phyloP scores from a whole-genome alignment of 1,140 invertebrate species.

The Ostrea edulis region DNA sequence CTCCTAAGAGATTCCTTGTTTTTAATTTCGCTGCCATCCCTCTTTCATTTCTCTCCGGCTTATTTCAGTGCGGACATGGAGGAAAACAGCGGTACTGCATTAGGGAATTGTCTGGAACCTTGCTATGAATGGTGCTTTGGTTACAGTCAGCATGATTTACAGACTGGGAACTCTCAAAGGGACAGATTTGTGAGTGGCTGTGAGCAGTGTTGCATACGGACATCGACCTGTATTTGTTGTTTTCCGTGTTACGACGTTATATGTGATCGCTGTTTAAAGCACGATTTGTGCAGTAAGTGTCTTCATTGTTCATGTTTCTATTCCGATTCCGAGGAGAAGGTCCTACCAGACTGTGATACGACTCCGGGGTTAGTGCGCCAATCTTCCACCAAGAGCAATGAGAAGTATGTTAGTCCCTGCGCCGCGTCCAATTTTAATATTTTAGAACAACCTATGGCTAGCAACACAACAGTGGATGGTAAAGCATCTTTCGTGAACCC shows the following conservation, averaged over 20 bases:
- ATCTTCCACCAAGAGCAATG: neutral
- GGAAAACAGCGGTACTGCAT: neutral
- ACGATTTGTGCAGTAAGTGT: neutral
- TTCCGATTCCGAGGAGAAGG: neutral
- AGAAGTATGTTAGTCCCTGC: neutral
- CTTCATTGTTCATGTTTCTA: slow-evolving; percentile 19
- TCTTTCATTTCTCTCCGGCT: neutral
- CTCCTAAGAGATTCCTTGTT: neutral
- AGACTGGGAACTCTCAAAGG: neutral
- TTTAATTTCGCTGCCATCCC: neutral
- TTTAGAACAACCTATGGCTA: slow-evolving; percentile 1
- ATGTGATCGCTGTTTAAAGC: slow-evolving; percentile 12
- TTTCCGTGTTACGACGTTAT: neutral
- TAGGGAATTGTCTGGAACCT: neutral
- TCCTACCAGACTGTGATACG: neutral
- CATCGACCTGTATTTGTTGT: neutral
- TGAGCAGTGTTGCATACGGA: neutral
- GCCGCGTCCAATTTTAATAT: slow-evolving; percentile 1
- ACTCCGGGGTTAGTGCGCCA: neutral
- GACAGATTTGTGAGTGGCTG: neutral
- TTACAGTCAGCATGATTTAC: neutral
- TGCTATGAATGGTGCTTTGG: slow-evolving; percentile 8
- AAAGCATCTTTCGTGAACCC: neutral
- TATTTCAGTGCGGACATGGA: slow-evolving; percentile 20
- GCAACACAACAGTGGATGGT: neutral